Evolutionary conservation across 1,140 invertebrate genomes (phyloP), one percentile per base, ranked within the genome.

Genomic region (Aphis craccivora): DNA sequence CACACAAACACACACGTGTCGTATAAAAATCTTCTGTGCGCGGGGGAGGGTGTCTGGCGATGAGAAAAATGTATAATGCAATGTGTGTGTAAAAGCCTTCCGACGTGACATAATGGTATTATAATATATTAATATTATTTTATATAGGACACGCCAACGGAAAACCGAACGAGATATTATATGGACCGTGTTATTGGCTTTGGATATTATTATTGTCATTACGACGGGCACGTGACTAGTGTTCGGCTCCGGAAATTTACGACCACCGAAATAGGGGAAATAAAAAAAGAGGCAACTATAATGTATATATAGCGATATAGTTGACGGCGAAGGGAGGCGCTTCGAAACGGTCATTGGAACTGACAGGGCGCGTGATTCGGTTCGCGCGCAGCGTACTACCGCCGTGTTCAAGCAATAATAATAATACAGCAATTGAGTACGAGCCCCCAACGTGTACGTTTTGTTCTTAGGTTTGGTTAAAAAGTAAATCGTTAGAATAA

Each of bases 151-250:
- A 76, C 30, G 60, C 60, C 8, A 35, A 89, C n/a, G 48, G 35
- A 89, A 60, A 60, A 90, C 89, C 25, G 22, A 40, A 89, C 37
- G 55, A 53, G 37, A 89, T 45, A 55, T 86, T 67, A 67, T 67
- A 67, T 43, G 89, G 55, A 90, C 37, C 89, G 89, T 90, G 89
- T 67, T 90, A 90, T 90, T 90, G 89, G 89, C 89, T 90, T 90
- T 60, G 2, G 89, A 60, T 67, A 60, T 67, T 90, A 90, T 90
- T 90, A 55, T 40, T 60, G 51, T 43, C 89, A 43, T 60, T 90
- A 30, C 53, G 89, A n/a, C 89, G 37, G 89, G 23, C 89, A 90
- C 89, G 89, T 67, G 89, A 90, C 89, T 37, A 55, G 89, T 67
- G 89, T 67, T 67, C 18, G 37, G 53, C 89, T 67, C 37, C 35